Evolutionary conservation across 2,888 invertebrate species (phyloP).

Genomic region (Erebia ligea): DNA sequence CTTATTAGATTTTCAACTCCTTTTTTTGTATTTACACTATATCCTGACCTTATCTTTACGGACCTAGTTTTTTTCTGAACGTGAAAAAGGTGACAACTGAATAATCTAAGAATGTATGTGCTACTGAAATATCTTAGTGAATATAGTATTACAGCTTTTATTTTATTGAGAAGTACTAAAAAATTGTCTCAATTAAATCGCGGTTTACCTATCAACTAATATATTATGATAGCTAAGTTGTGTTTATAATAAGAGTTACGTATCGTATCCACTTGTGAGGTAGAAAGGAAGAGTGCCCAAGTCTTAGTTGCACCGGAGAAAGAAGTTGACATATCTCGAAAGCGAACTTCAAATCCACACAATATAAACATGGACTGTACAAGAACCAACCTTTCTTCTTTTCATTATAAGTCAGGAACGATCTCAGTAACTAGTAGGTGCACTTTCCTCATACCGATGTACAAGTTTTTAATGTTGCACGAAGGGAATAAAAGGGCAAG

Average conservation of each 20-base stretch:
- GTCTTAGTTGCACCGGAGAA: constrained; percentile 74
- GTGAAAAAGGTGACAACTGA: too few species aligned
- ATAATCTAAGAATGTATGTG: too few species aligned
- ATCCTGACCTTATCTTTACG: too few species aligned
- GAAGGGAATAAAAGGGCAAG: constrained; percentile 40
- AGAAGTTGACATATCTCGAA: constrained; percentile 75
- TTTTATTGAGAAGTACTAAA: not conserved
- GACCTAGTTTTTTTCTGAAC: too few species aligned
- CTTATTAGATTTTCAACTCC: not conserved
- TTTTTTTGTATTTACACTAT: not conserved
- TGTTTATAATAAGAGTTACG: constrained; percentile 15
- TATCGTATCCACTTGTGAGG: constrained; percentile 30
- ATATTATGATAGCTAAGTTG: not conserved
- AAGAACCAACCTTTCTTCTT: constrained; percentile 62
- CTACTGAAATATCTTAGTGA: too few species aligned
- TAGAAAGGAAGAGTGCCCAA: constrained; percentile 81
- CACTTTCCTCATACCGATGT: constrained; percentile 66
- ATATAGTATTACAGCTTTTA: not conserved
- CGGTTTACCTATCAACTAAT: too few species aligned
- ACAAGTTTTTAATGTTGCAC: constrained; percentile 60
- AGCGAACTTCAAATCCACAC: constrained; percentile 75
- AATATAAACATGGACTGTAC: constrained; percentile 42
- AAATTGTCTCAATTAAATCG: not conserved
- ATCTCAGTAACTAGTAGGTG: constrained; percentile 63
- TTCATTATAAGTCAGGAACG: constrained; percentile 61